phyloP scores from a whole-genome alignment of 2,113 vertebrate species.

The Zosterops pallidus region DNA sequence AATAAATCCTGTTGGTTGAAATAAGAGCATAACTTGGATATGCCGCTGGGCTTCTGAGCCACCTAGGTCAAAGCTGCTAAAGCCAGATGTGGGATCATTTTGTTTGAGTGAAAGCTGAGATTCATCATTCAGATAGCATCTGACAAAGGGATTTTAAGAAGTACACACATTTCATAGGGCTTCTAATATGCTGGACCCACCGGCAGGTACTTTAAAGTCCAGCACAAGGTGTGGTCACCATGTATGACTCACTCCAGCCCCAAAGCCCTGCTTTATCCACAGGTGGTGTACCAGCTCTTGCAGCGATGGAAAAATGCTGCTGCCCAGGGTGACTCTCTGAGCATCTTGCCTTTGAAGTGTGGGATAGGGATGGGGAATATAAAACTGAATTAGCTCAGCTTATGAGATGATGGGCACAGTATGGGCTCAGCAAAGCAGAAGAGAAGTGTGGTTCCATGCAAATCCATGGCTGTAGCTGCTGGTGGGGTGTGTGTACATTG shows the following conservation, averaged over 20 bases:
- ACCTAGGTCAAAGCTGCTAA: background rate
- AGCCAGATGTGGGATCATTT: background rate
- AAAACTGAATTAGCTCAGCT: background rate
- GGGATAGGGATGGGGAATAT: background rate
- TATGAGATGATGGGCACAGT: background rate
- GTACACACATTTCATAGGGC: background rate
- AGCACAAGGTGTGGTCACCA: background rate
- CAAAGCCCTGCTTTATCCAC: background rate
- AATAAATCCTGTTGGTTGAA: background rate
- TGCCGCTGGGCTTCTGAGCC: background rate
- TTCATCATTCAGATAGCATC: background rate
- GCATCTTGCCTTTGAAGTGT: background rate
- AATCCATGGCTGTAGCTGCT: background rate
- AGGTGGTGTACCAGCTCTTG: accelerated
- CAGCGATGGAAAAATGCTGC: background rate
- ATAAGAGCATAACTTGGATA: background rate
- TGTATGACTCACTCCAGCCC: background rate
- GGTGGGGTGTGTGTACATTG: accelerated
- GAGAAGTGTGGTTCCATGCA: background rate
- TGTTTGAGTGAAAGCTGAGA: background rate
- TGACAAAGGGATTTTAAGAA: background rate
- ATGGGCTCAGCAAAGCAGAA: background rate
- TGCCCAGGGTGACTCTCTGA: background rate
- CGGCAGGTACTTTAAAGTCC: background rate
- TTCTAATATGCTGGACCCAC: background rate